Conservation (phyloP, 2,888 invertebrate genomes). For the Ashinkailepas kermadecensis region DNA sequence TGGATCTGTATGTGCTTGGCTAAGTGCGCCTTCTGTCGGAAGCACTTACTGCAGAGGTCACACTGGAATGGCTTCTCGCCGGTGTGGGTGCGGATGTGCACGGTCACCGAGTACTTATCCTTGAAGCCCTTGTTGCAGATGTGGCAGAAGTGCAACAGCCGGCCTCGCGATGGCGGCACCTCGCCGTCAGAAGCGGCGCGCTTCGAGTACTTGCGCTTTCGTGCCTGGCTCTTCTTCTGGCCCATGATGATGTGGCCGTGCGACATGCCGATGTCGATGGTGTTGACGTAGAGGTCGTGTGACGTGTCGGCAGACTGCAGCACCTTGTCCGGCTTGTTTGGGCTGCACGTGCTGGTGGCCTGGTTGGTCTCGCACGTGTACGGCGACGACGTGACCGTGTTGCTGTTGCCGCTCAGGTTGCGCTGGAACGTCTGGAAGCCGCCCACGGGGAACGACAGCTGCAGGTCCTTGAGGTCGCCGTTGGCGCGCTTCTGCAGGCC, state of each 20-base stretch:
- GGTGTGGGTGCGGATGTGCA: conserved; percentile 94
- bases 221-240: conserved; percentile 27
- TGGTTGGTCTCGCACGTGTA: conserved; percentile 12
- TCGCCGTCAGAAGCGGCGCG: conserved; percentile 28
- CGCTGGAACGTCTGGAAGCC: conserved; percentile 11
- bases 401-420: neutral
- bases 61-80: conserved; percentile 97
- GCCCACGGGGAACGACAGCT: conserved; percentile 16
- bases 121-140: conserved; percentile 88
- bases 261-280: conserved; percentile 31
- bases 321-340: neutral
- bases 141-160: conserved; percentile 78
- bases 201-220: conserved; percentile 34
- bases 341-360: conserved; percentile 18
- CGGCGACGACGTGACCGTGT: neutral
- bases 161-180: conserved; percentile 41
- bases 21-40: conserved; percentile 82
- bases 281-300: conserved; percentile 2
- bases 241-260: conserved; percentile 29
- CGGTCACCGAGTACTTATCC: conserved; percentile 95
- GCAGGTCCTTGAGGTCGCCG: conserved; percentile 8
- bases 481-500: conserved; percentile 4
- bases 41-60: conserved; percentile 77
- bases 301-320: neutral
- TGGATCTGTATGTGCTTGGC: conserved; percentile 91